A percentile compares a stretch with the other conserved stretches of the same genome.
Evolutionary conservation across 1,140 invertebrate genomes (phyloP).

Genomic region (Zelostemma sp.): DNA sequence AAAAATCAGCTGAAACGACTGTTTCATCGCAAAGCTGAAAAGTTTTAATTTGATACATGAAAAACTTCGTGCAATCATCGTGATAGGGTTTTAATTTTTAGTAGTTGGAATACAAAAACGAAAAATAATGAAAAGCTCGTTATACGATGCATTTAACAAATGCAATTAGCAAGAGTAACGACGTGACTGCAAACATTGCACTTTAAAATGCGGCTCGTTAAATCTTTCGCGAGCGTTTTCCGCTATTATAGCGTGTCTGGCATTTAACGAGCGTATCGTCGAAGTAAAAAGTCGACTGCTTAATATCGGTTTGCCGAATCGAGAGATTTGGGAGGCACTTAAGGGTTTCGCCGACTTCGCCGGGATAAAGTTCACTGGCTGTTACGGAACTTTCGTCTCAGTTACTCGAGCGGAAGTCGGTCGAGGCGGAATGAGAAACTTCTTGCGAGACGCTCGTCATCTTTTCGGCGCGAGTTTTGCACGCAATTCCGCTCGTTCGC

Average conservation of each 20-base stretch:
- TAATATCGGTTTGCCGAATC: constrained; percentile 31
- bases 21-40: no score
- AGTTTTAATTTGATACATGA: no score
- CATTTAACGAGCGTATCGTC: neutral
- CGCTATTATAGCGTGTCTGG: constrained; percentile 18
- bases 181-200: constrained; percentile 7
- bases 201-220: constrained; percentile 24
- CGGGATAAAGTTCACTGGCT: constrained; percentile 19
- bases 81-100: no score
- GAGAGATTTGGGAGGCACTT: constrained; percentile 29
- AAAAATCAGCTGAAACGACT: no score
- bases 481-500: constrained; percentile 14
- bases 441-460: constrained; percentile 6
- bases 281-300: constrained; percentile 28
- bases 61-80: no score
- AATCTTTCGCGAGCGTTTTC: constrained; percentile 15
- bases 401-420: constrained; percentile 11
- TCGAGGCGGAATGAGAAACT: constrained; percentile 20
- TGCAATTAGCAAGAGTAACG: constrained; percentile 21
- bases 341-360: constrained; percentile 27
- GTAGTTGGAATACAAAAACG: no score
- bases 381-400: constrained; percentile 30
- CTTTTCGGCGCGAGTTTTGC: constrained; percentile 3
- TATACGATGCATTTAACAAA: neutral
- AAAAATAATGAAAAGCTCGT: no score